A percentile compares a stretch with the other conserved stretches of the same genome.
Conservation (phyloP, 2,113 vertebrate genomes). For the Catharus bicknelli region DNA sequence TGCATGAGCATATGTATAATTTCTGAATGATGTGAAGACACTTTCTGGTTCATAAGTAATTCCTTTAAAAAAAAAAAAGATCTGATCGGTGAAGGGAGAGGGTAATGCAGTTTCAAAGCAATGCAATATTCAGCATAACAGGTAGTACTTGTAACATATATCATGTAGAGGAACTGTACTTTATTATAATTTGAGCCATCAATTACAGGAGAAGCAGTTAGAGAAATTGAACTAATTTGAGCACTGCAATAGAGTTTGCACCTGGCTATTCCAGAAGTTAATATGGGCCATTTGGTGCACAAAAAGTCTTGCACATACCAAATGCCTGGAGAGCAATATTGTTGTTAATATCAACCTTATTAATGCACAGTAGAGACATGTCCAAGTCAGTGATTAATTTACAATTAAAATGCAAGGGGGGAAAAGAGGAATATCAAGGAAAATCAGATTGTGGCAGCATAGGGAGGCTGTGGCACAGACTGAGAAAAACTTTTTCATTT, state of each 20-base stretch:
- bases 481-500: not conserved
- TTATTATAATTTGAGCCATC: constrained; percentile 57
- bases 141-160: constrained; percentile 53
- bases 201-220: constrained; percentile 54
- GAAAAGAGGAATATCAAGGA: not conserved
- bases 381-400: constrained; percentile 34
- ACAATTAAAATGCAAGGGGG: not conserved
- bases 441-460: not conserved
- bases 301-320: constrained; percentile 30
- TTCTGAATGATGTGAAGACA: constrained; percentile 61
- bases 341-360: constrained; percentile 40
- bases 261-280: constrained; percentile 55
- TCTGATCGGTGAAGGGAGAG: not conserved
- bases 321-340: constrained; percentile 45
- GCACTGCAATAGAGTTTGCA: constrained; percentile 53
- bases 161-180: constrained; percentile 44
- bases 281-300: constrained; percentile 59
- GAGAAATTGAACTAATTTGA: constrained; percentile 57
- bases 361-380: constrained; percentile 4
- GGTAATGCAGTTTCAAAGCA: constrained; percentile 51
- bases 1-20: constrained; percentile 65
- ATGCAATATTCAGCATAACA: constrained; percentile 62
- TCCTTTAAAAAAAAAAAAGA: constrained; percentile 36
- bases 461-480: not conserved
- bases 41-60: constrained; percentile 58